Conservation (phyloP, 1,140 invertebrate species). For the Danaus melanippus region DNA sequence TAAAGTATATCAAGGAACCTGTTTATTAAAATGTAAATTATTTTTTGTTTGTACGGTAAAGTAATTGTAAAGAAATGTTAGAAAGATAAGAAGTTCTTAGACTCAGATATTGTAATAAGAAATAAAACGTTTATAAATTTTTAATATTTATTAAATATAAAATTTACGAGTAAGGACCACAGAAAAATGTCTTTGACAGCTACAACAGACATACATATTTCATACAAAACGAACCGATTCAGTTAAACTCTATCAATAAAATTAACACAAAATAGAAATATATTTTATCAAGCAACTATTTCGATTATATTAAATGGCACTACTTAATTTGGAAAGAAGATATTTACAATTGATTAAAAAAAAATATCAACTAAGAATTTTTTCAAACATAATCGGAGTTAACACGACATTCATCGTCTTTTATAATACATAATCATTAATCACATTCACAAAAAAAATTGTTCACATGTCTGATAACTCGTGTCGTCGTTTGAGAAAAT, state of each 20-base stretch:
- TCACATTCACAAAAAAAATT: no score
- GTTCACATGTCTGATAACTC: no score
- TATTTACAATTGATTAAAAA: constrained; percentile 52
- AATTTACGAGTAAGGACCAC: constrained; percentile 52
- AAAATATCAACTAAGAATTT: constrained; percentile 28
- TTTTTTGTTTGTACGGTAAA: neutral
- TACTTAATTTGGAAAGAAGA: constrained; percentile 39
- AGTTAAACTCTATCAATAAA: constrained; percentile 64
- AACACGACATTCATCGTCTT: no score
- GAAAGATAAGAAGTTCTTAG: no score
- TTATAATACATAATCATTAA: no score
- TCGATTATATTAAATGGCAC: constrained; percentile 43
- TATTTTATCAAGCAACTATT: constrained; percentile 35
- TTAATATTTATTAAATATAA: constrained; percentile 65
- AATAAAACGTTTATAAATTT: constrained; percentile 37
- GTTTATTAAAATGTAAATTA: neutral
- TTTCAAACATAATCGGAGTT: no score
- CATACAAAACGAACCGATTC: constrained; percentile 15
- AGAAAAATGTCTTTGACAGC: constrained; percentile 39
- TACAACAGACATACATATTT: constrained; percentile 44
- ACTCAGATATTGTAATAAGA: constrained; percentile 2
- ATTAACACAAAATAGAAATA: constrained; percentile 48
- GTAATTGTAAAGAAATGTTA: no score
- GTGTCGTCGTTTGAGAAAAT: no score
- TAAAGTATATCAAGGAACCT: neutral